phyloP scores from a whole-genome alignment of 35 echinoderm and acorn worm species.

The Diadema setosum region DNA sequence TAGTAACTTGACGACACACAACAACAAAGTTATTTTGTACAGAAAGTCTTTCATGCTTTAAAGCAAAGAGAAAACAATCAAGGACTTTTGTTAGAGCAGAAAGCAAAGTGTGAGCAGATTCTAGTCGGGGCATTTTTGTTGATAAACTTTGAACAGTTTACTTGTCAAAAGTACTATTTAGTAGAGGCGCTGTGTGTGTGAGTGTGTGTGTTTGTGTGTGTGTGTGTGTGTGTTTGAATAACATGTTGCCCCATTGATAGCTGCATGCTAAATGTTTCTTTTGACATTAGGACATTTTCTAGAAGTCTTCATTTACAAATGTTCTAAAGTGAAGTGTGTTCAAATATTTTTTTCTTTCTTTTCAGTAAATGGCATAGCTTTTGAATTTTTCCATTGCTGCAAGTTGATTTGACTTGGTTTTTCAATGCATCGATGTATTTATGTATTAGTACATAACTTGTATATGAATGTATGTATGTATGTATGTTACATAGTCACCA shows the following conservation, averaged over 20 bases:
- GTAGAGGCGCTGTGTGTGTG: background rate
- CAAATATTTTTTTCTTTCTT: no score
- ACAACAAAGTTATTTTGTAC: background rate
- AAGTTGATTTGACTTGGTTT: background rate
- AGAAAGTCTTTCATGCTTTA: constrained; percentile 5
- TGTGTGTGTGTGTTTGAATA: no score
- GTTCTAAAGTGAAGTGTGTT: no score
- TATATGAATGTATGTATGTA: background rate
- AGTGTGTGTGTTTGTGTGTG: background rate
- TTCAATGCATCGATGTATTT: background rate
- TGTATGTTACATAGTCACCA: background rate
- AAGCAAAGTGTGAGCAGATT: no score
- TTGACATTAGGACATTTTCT: no score
- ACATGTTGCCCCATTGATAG: no score
- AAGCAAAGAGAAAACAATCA: no score
- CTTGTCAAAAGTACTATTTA: constrained; percentile 6
- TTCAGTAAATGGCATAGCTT: background rate
- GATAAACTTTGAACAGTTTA: background rate
- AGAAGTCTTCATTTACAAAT: no score
- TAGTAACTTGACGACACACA: no score
- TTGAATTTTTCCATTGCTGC: background rate
- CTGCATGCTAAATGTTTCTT: no score
- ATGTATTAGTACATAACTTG: no score
- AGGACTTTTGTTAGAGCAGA: no score
- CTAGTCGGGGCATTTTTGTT: background rate